A percentile compares a stretch with the other conserved stretches of the same genome.
phyloP scores from a whole-genome alignment of 2,888 invertebrate genomes.

The Melikaiella ostensackeni region DNA sequence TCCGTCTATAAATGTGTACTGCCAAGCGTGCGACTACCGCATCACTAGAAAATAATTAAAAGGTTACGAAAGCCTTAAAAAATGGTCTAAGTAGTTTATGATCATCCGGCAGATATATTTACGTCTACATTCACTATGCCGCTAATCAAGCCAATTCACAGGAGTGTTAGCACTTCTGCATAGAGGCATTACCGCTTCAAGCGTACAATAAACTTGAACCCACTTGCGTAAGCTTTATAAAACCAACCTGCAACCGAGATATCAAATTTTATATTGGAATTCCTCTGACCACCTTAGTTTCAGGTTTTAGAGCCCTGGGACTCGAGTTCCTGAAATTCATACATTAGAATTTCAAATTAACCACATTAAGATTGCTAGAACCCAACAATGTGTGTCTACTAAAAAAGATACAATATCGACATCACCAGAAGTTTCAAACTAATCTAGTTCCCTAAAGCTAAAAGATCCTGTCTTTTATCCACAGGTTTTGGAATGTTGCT shows the following conservation, averaged over 20 bases:
- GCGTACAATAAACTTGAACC: not conserved
- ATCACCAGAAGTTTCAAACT: not conserved
- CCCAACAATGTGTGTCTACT: slow-evolving; percentile 21
- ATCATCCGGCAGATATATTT: not conserved
- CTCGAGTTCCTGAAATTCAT: slow-evolving; percentile 12
- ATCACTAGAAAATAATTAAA: slow-evolving; percentile 26
- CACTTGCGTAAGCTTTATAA: slow-evolving; percentile 2
- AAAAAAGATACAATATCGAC: slow-evolving; percentile 18
- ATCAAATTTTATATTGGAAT: slow-evolving; percentile 14
- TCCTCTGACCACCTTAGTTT: not conserved
- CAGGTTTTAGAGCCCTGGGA: slow-evolving; percentile 8
- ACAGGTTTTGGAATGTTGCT: not conserved
- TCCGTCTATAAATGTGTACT: slow-evolving; percentile 11
- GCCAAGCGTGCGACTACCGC: slow-evolving; percentile 12
- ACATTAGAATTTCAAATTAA: slow-evolving; percentile 34
- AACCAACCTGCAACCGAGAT: not conserved
- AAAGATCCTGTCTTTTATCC: not conserved
- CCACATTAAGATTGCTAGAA: slow-evolving; percentile 14
- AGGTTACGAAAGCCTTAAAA: not conserved
- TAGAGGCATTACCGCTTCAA: not conserved
- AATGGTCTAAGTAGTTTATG: slow-evolving; percentile 26
- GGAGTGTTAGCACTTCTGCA: slow-evolving; percentile 6
- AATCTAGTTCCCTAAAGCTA: not conserved
- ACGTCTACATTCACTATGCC: not conserved
- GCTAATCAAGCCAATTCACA: slow-evolving; percentile 11